Percentiles rank a stretch among this genome's conserved stretches.
Conservation (phyloP, 1,140 invertebrate species). For the Sweltsa coloradensis region DNA sequence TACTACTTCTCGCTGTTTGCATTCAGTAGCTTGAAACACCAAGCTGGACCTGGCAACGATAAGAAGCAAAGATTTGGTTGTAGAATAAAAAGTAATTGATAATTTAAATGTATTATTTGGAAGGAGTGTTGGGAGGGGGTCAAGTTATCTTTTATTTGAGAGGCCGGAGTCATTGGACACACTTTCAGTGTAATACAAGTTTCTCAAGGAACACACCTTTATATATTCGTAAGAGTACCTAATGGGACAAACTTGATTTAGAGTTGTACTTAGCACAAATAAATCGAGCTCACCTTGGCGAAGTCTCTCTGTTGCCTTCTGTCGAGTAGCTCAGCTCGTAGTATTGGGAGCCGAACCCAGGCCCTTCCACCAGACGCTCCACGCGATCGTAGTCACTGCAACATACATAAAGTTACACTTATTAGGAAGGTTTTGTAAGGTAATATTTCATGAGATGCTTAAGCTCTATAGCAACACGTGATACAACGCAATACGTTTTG, state of each 20-base stretch:
- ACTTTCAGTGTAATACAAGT: no score
- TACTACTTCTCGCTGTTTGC: conserved; percentile 46
- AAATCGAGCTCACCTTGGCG: conserved; percentile 5
- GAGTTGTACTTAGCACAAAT: no score
- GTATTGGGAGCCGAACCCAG: conserved; percentile 12
- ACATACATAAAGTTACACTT: conserved; percentile 14
- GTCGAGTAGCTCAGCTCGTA: conserved; percentile 19
- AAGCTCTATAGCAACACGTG: no score
- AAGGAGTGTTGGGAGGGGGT: no score
- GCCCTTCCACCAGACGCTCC: conserved; percentile 32
- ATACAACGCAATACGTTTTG: no score
- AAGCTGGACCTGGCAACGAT: conserved; percentile 36
- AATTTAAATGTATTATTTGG: no score
- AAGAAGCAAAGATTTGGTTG: background rate
- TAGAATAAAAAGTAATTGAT: no score
- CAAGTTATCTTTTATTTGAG: no score
- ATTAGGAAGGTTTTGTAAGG: conserved; percentile 5
- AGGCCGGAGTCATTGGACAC: no score
- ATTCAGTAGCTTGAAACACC: conserved; percentile 48
- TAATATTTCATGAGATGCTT: conserved; percentile 9
- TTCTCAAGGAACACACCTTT: no score
- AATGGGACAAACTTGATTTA: no score
- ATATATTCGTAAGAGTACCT: no score
- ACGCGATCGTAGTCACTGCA: conserved; percentile 40
- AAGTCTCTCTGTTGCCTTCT: conserved; percentile 1